Base-by-base conservation (phyloP, 1,140 invertebrate genomes). In the Ditylenchus dipsaci region DNA sequence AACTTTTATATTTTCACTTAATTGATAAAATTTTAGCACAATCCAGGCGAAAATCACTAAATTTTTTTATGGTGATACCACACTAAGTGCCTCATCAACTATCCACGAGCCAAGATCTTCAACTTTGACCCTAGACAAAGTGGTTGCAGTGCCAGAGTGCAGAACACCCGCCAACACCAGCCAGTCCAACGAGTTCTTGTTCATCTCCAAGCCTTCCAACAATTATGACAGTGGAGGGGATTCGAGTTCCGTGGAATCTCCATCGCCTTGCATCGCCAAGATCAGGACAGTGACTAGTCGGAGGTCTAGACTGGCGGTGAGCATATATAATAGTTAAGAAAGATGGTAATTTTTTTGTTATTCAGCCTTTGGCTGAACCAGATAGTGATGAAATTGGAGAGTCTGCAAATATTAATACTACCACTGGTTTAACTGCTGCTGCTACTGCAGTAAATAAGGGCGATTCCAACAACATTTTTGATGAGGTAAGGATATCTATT, bases 321-420 rank as follows among this genome's bases (percentile, higher is more conserved):
- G 3, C 8, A 15, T 53, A 59, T 57, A 19, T 30, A 33, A 15
- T 26, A 26, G 9, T 30, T 13, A 23, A 7, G 15, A 11, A 11
- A 33, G 15, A 33, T 43, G 65, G 17, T 33, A 65, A 13, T 17
- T 56, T 21, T 33, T 7, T 65, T 3, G 53, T 21, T 8, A 68
- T 77, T 77, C 27, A 74, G 73, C 73, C 73, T 0, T 47, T 75
- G 8, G 73, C 73, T 26, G 73, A 75, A 56, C 73, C 73, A 19
- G 72, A 38, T 38, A 38, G 33, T 38, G 33, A 73, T 17, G 73
- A 75, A 68, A 27, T 60, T 33, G 71, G 72, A 19, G 75, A 74
- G 33, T 45, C 62, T 30, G 26, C 49, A 65, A 23, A 13, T 9
- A 29, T 15, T 21, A 38, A 38, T 38, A 11, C 33, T 38, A 38